These are phyloP conservation scores for Rhinolophus sinicus DNA, from an alignment of 2,113 vertebrate species.

Conservation along the genomic window DNA sequence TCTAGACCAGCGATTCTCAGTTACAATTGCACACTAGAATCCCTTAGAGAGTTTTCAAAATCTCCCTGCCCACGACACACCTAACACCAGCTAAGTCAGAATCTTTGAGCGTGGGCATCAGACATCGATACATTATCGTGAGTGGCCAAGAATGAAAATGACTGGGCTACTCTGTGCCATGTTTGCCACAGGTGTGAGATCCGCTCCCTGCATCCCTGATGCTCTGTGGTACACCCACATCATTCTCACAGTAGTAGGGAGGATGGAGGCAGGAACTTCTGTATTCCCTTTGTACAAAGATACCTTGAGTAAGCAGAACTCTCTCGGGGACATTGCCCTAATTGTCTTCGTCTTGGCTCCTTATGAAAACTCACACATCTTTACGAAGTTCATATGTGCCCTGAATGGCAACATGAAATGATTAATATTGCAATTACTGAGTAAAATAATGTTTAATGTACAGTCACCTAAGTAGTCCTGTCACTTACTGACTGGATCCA, in stretches of 20 bases:
- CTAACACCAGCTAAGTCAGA: not conserved
- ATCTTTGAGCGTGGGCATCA: rapidly evolving
- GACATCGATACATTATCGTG: not conserved
- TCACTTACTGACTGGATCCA: not conserved
- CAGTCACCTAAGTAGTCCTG: not conserved
- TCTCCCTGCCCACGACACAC: rapidly evolving
- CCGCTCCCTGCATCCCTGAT: rapidly evolving
- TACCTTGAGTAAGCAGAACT: not conserved
- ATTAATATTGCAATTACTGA: not conserved
- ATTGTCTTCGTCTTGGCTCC: not conserved
- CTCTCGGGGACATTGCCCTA: not conserved
- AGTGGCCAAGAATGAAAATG: not conserved
- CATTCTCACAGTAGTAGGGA: not conserved
- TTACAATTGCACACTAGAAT: not conserved
- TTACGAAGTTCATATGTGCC: not conserved
- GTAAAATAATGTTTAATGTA: not conserved
- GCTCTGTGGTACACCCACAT: not conserved
- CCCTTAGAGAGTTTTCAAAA: not conserved
- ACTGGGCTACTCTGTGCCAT: rapidly evolving
- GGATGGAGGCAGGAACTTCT: not conserved
- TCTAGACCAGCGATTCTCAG: not conserved
- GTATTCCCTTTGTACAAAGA: not conserved
- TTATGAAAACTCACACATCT: not conserved
- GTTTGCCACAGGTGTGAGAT: rapidly evolving
- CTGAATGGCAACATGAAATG: not conserved